Base-by-base conservation (phyloP, 2,113 vertebrate species). In the Rhynchomys soricoides region DNA sequence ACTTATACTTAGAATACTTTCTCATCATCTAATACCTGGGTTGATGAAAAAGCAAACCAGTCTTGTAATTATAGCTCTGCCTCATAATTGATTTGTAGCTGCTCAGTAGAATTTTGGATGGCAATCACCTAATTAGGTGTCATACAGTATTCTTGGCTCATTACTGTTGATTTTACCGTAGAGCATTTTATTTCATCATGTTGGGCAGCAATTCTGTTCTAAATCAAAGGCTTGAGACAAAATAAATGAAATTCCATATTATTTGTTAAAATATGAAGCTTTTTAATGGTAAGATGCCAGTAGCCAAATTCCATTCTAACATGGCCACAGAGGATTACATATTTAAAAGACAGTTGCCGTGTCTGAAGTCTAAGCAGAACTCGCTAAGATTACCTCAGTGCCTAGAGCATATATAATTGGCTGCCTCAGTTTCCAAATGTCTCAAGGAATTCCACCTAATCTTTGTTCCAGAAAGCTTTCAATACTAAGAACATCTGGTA, bases 1-100 rank as follows among this genome's bases (percentile, higher is more conserved):
- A 96, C 83, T 97, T 94, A 89, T 45, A 97, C 50, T 83, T 86
- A 97, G 93, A 95, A 91, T 22, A 94, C 89, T 93, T 96, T 77
- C 86, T 95, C 70, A 89, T 86, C 82, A 43, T 71, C 34, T 68
- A 95, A 92, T 94, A 94, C 94, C 85, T 96, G 79, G n/a, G 94
- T 85, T 73, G 31, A 87, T 86, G 77, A 50, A 75, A 96, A 64
- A 11, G 77, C 8, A 3, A 62, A 66, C 50, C 31, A 88, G 85
- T 57, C 52, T 11, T 83, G 11, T 10, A 12, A 96, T 10, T 48
- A 97, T 40, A 95, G 37, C 13, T 50, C 73, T 68, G 31, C 40
- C 86, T 95, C 21, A 15, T 75, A 10, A 13, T 70, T 90, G 95
- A 57, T 93, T 97, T 86, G 96, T 74, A 95, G 77, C 8, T 0